A percentile compares a stretch with the other conserved stretches of the same genome.
Conservation (phyloP, 2,113 vertebrate species). For the Clinocottus analis region DNA sequence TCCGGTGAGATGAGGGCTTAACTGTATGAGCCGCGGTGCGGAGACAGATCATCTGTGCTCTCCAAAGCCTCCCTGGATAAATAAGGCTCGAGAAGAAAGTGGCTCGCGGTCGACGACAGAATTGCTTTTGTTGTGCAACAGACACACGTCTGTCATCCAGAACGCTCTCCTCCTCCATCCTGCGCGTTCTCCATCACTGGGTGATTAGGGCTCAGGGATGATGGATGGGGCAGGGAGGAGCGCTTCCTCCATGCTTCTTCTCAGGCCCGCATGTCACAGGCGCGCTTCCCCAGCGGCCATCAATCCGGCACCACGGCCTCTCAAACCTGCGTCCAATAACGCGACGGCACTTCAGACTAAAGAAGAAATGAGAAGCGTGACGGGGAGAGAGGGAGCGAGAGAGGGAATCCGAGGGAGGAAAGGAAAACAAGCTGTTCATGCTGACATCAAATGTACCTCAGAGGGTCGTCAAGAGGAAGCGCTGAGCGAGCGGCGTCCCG, state of each 20-base stretch:
- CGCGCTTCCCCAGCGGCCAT: slow-evolving; percentile 68
- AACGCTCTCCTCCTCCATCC: slow-evolving; percentile 61
- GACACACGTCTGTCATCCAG: slow-evolving; percentile 53
- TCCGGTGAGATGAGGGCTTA: slow-evolving; percentile 15
- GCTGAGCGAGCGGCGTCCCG: slow-evolving; percentile 63
- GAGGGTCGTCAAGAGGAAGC: slow-evolving; percentile 80
- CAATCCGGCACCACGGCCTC: slow-evolving; percentile 63
- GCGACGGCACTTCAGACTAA: slow-evolving; percentile 57
- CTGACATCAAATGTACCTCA: slow-evolving; percentile 80
- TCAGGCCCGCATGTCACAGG: slow-evolving; percentile 58
- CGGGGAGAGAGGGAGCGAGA: slow-evolving; percentile 34
- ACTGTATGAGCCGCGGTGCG: background rate
- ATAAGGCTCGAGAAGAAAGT: slow-evolving; percentile 35
- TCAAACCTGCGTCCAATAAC: slow-evolving; percentile 69
- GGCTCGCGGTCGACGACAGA: slow-evolving; percentile 7
- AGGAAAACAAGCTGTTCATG: slow-evolving; percentile 72
- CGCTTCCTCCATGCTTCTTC: slow-evolving; percentile 57
- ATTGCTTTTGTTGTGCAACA: slow-evolving; percentile 48
- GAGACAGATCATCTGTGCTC: slow-evolving; percentile 8
- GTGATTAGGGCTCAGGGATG: slow-evolving; percentile 70
- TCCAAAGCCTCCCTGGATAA: slow-evolving; percentile 3
- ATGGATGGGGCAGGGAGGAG: slow-evolving; percentile 70
- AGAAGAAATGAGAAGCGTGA: slow-evolving; percentile 51
- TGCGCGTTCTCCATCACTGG: slow-evolving; percentile 70
- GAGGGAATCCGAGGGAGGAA: slow-evolving; percentile 56